phyloP scores from a whole-genome alignment of 2,113 vertebrate genomes.

The Antechinus flavipes region DNA sequence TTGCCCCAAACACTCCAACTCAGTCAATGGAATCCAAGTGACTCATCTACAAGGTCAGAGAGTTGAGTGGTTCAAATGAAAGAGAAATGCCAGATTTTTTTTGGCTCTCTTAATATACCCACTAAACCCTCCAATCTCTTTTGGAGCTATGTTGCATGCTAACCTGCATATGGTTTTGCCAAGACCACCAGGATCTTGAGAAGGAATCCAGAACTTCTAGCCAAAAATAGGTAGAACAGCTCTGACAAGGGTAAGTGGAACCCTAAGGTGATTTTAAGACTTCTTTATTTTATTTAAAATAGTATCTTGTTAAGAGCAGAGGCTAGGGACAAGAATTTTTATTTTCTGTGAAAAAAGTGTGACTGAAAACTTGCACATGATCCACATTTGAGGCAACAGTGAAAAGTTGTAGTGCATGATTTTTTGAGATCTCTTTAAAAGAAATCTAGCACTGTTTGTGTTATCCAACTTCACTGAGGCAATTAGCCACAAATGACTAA shows the following conservation, averaged over 20 bases:
- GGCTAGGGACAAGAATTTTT: neutral
- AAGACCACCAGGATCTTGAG: conserved; percentile 64
- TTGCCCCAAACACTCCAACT: conserved; percentile 73
- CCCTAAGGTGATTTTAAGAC: neutral
- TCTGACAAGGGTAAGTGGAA: conserved; percentile 35
- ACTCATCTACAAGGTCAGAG: conserved; percentile 73
- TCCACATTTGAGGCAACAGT: conserved; percentile 35
- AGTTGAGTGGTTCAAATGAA: conserved; percentile 58
- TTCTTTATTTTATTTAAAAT: conserved; percentile 49
- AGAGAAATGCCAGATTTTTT: conserved; percentile 71
- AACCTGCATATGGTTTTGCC: conserved; percentile 62
- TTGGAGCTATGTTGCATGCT: conserved; percentile 48
- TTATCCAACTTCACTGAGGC: neutral
- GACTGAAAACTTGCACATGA: conserved; percentile 58
- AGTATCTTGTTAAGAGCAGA: conserved; percentile 50
- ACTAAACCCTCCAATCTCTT: conserved; percentile 68
- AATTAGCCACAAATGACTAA: conserved; percentile 29
- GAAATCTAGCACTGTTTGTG: conserved; percentile 17
- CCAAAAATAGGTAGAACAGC: conserved; percentile 52
- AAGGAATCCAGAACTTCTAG: conserved; percentile 67
- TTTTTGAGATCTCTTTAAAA: conserved; percentile 35
- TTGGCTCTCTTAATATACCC: conserved; percentile 56
- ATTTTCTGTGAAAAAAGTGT: conserved; percentile 54
- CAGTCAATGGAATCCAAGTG: conserved; percentile 73
- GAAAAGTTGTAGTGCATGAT: conserved; percentile 27